Conservation (phyloP, 2,888 invertebrate genomes). For the Meganola albula region DNA sequence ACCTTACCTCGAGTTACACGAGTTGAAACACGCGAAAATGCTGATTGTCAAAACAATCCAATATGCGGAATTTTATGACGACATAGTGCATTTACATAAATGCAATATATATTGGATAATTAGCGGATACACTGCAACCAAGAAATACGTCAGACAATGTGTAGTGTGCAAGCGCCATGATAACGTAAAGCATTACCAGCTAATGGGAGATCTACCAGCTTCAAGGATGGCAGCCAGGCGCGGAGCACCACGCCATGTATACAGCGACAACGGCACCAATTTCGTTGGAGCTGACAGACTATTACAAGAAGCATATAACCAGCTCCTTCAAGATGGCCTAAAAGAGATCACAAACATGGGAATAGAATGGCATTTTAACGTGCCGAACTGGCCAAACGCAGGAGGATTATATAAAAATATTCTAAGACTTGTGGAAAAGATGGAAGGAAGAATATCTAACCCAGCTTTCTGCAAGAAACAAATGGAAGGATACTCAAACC, state of each 20-base stretch:
- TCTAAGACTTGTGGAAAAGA: too few relatives aligned
- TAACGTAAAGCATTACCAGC: too few relatives aligned
- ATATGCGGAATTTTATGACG: not conserved
- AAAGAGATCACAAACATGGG: not conserved
- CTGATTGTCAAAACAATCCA: not conserved
- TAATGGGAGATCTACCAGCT: too few relatives aligned
- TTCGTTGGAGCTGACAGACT: constrained; percentile 3
- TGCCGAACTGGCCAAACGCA: too few relatives aligned
- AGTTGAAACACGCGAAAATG: not conserved
- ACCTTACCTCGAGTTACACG: not conserved
- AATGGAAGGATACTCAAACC: too few relatives aligned
- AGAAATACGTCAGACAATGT: not conserved
- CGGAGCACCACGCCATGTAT: constrained; percentile 2
- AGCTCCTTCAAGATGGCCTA: not conserved
- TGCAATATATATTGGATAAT: not conserved
- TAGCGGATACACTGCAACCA: not conserved
- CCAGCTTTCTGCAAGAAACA: too few relatives aligned
- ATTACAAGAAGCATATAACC: constrained; percentile 1
- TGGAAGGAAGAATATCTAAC: too few relatives aligned
- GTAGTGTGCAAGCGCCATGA: not conserved
- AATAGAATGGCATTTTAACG: too few relatives aligned
- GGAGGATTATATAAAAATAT: too few relatives aligned
- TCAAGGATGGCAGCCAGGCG: constrained; percentile 3
- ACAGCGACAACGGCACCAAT: constrained; percentile 3
- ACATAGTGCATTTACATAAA: not conserved